Evolutionary conservation across 2,888 invertebrate species (phyloP).

Genomic region (Melanophora roralis): DNA sequence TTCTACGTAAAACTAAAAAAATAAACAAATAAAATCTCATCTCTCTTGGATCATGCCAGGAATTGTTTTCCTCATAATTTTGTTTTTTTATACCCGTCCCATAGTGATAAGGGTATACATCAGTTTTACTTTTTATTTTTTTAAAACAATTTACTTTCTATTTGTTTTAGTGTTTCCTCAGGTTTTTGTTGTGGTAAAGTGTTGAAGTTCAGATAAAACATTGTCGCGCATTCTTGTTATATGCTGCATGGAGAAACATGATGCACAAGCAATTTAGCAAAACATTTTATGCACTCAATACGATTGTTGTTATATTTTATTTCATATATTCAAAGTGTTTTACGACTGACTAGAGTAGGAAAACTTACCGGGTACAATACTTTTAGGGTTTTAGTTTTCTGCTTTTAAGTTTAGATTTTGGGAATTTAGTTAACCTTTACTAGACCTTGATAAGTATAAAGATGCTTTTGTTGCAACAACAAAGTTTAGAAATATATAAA

Average conservation of each 20-base stretch:
- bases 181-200: conserved; percentile 60
- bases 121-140: too few species aligned
- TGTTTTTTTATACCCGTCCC: not conserved
- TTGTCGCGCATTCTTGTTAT: conserved; percentile 41
- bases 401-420: too few species aligned
- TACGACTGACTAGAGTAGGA: conserved; percentile 3
- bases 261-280: conserved; percentile 49
- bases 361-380: not conserved
- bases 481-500: too few species aligned
- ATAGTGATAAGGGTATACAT: too few species aligned
- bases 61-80: conserved; percentile 17
- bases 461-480: too few species aligned
- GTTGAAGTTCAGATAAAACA: conserved; percentile 64
- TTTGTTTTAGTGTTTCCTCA: conserved; percentile 41
- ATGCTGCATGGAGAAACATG: conserved; percentile 13
- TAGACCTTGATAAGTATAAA: too few species aligned
- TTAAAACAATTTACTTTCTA: conserved; percentile 4
- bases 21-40: conserved; percentile 37
- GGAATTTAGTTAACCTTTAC: too few species aligned
- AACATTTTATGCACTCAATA: conserved; percentile 47
- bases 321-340: conserved; percentile 47
- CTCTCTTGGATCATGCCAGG: conserved; percentile 1
- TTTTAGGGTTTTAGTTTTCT: too few species aligned
- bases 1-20: too few species aligned
- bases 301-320: conserved; percentile 47